These are phyloP conservation scores for Tenthredo distinguenda DNA, from an alignment of 2,888 invertebrate species.

Conservation along the genomic window DNA sequence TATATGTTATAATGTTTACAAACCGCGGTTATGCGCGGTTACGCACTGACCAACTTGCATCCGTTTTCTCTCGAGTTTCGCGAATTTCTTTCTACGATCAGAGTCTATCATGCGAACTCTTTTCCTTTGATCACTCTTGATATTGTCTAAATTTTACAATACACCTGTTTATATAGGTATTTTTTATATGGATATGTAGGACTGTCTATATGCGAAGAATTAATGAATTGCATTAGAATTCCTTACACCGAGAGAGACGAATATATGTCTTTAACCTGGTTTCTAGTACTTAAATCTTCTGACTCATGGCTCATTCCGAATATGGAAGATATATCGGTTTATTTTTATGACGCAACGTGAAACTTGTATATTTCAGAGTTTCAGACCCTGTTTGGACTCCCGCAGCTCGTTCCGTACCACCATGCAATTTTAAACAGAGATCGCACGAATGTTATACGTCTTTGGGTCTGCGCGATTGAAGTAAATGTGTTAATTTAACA, in stretches of 20 bases:
- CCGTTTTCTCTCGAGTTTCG: neutral
- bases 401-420: neutral
- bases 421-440: conserved; percentile 3
- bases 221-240: conserved; percentile 40
- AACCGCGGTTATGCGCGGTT: conserved; percentile 12
- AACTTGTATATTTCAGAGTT: conserved; percentile 43
- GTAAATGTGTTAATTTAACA: neutral
- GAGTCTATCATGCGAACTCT: neutral
- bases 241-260: conserved; percentile 11
- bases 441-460: neutral
- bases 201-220: conserved; percentile 21
- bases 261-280: conserved; percentile 48
- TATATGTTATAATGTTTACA: neutral
- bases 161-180: neutral
- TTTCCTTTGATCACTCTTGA: neutral
- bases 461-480: neutral
- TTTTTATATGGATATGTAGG: conserved; percentile 35
- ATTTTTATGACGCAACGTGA: conserved; percentile 52
- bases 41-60: conserved; percentile 23
- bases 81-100: neutral
- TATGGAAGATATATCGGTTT: conserved; percentile 52
- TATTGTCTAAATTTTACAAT: neutral
- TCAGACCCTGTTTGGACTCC: conserved; percentile 48
- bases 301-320: conserved; percentile 43
- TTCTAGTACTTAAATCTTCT: conserved; percentile 49